Conservation (phyloP, 1,140 invertebrate species). For the Drosophila kurseongensis region DNA sequence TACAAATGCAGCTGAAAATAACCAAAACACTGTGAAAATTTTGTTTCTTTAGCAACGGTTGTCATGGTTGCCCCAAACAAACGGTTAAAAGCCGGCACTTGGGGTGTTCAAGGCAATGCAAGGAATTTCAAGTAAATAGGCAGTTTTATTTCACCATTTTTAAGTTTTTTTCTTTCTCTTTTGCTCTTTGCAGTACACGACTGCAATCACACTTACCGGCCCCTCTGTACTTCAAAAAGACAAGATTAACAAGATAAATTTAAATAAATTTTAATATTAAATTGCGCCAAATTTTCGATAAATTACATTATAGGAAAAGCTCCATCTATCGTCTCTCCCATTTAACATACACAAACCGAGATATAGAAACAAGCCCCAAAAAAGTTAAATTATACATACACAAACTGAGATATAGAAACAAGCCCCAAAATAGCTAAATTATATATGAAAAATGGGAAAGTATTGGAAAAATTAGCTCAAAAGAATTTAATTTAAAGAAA, state of each 20-base stretch:
- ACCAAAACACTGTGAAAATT: slow-evolving; percentile 51
- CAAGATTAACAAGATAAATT: not conserved
- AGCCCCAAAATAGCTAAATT: no score
- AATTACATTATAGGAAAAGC: not conserved
- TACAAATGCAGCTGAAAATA: not conserved
- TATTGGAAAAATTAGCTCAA: no score
- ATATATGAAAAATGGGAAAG: no score
- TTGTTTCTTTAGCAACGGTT: slow-evolving; percentile 39
- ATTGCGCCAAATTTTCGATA: not conserved
- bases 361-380: no score
- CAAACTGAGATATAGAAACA: no score
- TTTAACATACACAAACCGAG: no score
- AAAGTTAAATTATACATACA: no score
- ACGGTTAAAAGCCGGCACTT: not conserved
- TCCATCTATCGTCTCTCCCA: no score
- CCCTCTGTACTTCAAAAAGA: not conserved
- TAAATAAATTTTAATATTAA: not conserved
- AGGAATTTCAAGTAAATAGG: not conserved
- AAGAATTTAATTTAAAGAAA: no score
- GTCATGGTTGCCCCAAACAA: slow-evolving; percentile 30
- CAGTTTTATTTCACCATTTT: not conserved
- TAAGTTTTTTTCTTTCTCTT: not conserved
- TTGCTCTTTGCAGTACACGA: not conserved
- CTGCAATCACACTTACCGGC: not conserved
- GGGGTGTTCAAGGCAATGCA: slow-evolving; percentile 9